Conservation (phyloP, 2,113 vertebrate species). For the Poeciliopsis retropinna region DNA sequence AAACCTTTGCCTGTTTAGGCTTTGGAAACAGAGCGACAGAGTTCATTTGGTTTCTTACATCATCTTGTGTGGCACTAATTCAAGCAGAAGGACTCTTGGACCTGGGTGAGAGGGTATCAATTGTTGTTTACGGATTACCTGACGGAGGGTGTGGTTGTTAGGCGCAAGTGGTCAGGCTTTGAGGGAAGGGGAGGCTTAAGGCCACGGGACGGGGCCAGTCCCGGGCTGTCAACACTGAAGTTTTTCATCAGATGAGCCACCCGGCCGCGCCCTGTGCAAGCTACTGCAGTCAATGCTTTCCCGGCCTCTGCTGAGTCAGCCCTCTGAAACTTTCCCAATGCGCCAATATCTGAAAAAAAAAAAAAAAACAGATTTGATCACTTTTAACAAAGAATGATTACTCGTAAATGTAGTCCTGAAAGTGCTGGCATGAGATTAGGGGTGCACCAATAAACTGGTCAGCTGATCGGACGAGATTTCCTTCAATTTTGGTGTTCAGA, state of each 20-base stretch:
- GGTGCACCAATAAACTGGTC: no score
- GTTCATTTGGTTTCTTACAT: conserved; percentile 1
- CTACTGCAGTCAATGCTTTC: conserved; percentile 16
- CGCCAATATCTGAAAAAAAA: conserved; percentile 46
- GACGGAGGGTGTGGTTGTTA: conserved; percentile 67
- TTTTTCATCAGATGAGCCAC: conserved; percentile 82
- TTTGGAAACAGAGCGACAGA: conserved; percentile 43
- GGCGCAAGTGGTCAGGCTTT: conserved; percentile 76
- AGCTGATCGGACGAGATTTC: no score
- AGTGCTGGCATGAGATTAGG: not conserved
- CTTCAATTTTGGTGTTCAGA: no score
- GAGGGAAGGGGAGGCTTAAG: conserved; percentile 77
- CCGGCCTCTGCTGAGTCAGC: conserved; percentile 8
- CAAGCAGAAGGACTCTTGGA: conserved; percentile 1
- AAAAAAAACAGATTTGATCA: conserved; percentile 11
- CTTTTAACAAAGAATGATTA: not conserved
- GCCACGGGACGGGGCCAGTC: conserved; percentile 41
- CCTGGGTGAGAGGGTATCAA: not conserved
- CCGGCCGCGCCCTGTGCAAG: conserved; percentile 66
- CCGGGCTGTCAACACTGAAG: conserved; percentile 61
- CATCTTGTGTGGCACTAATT: conserved; percentile 28
- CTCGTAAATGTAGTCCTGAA: not conserved
- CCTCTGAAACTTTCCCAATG: conserved; percentile 44
- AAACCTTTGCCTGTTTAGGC: conserved; percentile 58
- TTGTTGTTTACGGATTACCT: conserved; percentile 70